phyloP scores from a whole-genome alignment of 2,113 vertebrate species.

The Abramis brama region DNA sequence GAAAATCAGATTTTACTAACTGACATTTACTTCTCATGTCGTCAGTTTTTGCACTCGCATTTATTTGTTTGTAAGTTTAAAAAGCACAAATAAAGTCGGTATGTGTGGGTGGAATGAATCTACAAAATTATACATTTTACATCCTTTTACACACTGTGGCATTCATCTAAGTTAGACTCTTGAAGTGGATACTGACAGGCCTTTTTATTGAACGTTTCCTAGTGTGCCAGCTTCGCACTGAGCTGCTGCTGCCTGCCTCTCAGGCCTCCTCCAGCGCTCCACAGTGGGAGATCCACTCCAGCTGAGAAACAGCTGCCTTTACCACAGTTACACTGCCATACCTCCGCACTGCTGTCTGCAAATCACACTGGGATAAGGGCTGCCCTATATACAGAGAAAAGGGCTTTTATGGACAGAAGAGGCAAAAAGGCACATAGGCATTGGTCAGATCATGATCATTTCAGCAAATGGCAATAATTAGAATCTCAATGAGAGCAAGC shows the following conservation, averaged over 20 bases:
- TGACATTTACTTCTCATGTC: conserved; percentile 1
- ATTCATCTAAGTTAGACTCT: conserved; percentile 2
- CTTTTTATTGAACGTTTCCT: conserved; percentile 13
- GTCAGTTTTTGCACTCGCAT: background rate
- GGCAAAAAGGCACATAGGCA: background rate
- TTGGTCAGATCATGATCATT: background rate
- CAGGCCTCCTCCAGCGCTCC: conserved; percentile 23
- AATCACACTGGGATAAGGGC: conserved; percentile 9
- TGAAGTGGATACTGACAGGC: conserved; percentile 33
- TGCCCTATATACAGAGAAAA: conserved; percentile 9
- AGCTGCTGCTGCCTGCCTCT: background rate
- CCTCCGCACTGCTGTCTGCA: background rate
- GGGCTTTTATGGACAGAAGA: too few species aligned
- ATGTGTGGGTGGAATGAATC: background rate
- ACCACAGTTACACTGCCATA: conserved; percentile 25
- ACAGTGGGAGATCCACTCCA: conserved; percentile 16
- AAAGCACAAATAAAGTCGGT: background rate
- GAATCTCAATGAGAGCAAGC: background rate
- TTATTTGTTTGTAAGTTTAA: background rate
- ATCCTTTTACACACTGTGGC: conserved; percentile 10
- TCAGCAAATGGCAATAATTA: conserved; percentile 2
- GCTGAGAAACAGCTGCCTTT: conserved; percentile 26
- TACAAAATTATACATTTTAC: background rate
- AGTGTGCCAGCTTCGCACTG: conserved; percentile 25
- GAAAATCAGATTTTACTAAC: conserved; percentile 3